phyloP scores from a whole-genome alignment of 2,113 vertebrate species.

The Python bivittatus region DNA sequence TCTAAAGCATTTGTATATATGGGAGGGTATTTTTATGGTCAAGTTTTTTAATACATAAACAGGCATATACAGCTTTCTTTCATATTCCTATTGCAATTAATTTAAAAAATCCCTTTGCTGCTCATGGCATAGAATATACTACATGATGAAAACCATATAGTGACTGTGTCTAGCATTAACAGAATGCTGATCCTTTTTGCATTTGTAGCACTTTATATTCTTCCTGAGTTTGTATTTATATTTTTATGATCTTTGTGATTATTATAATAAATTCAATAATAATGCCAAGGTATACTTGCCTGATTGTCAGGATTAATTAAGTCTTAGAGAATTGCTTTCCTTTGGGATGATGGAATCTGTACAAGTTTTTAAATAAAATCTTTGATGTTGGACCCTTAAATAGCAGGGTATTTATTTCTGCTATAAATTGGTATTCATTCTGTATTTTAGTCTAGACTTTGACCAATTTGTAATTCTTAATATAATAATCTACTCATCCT shows the following conservation, averaged over 20 bases:
- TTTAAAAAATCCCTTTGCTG: background rate
- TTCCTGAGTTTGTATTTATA: background rate
- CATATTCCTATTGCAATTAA: background rate
- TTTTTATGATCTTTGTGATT: conserved; percentile 25
- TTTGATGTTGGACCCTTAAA: background rate
- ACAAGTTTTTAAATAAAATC: background rate
- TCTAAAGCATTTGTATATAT: background rate
- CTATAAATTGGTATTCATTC: conserved; percentile 33
- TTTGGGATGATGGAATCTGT: conserved; percentile 13
- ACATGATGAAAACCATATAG: background rate
- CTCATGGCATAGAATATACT: background rate
- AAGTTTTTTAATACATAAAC: background rate
- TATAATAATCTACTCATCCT: background rate
- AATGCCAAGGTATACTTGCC: conserved; percentile 30
- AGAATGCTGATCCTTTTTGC: conserved; percentile 4
- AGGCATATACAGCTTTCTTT: background rate
- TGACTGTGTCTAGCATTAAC: background rate
- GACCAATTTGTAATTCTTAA: conserved; percentile 27
- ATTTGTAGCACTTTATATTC: background rate
- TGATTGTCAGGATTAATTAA: conserved; percentile 50
- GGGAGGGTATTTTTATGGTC: background rate
- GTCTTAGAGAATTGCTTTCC: conserved; percentile 44
- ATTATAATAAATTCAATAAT: conserved; percentile 35
- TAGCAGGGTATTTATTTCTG: conserved; percentile 13
- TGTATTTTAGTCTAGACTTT: conserved; percentile 22